Evolutionary conservation across 2,113 vertebrate species (phyloP), one percentile per base, ranked within the genome.

Genomic region (Pachycephala philippinensis): DNA sequence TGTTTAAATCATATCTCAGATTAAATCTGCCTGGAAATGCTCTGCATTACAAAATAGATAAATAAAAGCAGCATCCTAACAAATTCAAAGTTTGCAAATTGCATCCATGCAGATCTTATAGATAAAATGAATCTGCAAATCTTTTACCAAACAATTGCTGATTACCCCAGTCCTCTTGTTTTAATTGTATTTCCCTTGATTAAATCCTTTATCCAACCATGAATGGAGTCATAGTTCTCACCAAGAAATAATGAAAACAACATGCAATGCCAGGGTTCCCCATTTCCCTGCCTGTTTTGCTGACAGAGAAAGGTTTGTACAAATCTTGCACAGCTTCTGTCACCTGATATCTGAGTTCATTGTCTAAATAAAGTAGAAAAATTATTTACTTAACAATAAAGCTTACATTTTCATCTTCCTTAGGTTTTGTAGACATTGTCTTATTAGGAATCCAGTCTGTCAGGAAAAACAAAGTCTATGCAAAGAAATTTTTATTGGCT

Each of bases 391-490:
- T 94, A 84, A 90, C 5, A 20, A 90, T 90, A 95, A 97, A 95
- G 31, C 75, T 84, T 88, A 31, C 77, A 81, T 81, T 63, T 96
- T 93, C 35, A 31, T 85, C 54, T 92, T 91, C 59, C 35, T 95
- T 76, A 80, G 84, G 47, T 49, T 92, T 91, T 91, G 69, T 69
- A 97, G 93, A 94, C 45, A 13, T 53, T 90, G 84, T 97, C 91
- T 96, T 96, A 90, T 90, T 97, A 97, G 54, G 89, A 97, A 97
- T 96, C 83, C 59, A 77, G 53, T 94, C 93, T 97, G 95, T 96
- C 97, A 97, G 91, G 93, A 91, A 95, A 97, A 97, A 82, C 45
- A 78, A 96, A 96, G 87, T 89, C 72, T 74, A 82, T 69, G 80
- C 54, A 79, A 95, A 95, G 80, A 97, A 85, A 95, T 77, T 91